A percentile compares a stretch with the other conserved stretches of the same genome.
Conservation (phyloP, 2,888 invertebrate genomes). For the Rotaria sp. region DNA sequence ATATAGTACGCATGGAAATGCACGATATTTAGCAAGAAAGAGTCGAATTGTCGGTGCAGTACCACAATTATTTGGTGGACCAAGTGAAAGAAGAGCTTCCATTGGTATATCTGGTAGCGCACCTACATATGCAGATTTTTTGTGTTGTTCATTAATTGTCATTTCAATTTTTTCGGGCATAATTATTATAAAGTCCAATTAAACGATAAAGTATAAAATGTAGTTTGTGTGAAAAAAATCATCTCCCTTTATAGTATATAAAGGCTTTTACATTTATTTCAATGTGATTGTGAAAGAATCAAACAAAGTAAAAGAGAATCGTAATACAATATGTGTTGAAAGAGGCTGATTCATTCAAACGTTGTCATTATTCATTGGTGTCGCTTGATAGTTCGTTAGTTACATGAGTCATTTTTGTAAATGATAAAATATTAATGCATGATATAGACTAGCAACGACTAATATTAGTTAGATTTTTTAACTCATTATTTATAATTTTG, state of each 20-base stretch:
- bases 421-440: no score
- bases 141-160: neutral
- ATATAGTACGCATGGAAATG: neutral
- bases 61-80: slow-evolving; percentile 14
- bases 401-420: neutral
- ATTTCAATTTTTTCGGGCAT: neutral
- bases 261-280: neutral
- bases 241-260: neutral
- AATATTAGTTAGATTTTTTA: no score
- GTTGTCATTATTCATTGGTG: neutral
- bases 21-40: neutral
- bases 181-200: neutral
- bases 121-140: neutral
- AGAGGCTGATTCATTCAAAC: neutral
- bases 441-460: no score
- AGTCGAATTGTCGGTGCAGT: neutral
- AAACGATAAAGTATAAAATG: neutral
- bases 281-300: neutral
- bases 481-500: no score
- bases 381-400: no score
- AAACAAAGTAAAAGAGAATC: neutral
- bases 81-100: neutral
- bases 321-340: no score
- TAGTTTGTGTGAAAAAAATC: neutral
- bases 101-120: neutral